Base-by-base conservation (phyloP, 2,888 invertebrate species). In the Dryadula phaetusa region DNA sequence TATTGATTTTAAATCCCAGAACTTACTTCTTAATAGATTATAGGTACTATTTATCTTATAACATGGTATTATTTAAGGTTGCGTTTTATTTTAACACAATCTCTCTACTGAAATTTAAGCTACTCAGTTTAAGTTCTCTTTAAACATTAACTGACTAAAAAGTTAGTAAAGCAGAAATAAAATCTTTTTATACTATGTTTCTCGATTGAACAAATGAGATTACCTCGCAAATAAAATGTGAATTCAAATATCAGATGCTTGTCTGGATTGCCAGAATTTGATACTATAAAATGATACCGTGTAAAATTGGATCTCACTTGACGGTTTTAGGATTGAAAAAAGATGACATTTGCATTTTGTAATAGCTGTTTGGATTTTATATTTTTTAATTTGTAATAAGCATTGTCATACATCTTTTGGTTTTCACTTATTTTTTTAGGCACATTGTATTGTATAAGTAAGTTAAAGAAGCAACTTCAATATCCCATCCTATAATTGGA, bases 141-240 rank as follows among this genome's bases (percentile, higher is more conserved):
- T 40, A 22, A 54, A 16, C n/a, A 25, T 25, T 10, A 1, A n/a
- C 22, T 10, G 1, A 16, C 8, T 37, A 40, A 37, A 56, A 56
- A 56, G 34, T 34, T 37, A 56, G 8, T 25, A 22, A 22, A 56
- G 25, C 56, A 40, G 14, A 40, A 10, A 56, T 56, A 56, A 56
- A 56, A 56, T 16, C 40, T 40, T 40, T 22, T 56, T 37, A 56
- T 25, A 40, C 40, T 40, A 40, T 56, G 40, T 56, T 40, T 56
- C 16, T 40, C n/a, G n/a, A 42, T 56, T 25, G 40, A 25, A 56
- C 37, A 40, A 56, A 56, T 40, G 40, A 56, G 40, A 56, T 56
- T 56, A 56, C n/a, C 40, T 56, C 25, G 40, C 4, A 42, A 56
- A 56, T 25, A 56, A 56, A 56, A 56, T 40, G n/a, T 56, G 42